Evolutionary conservation across 2,888 invertebrate genomes (phyloP).

Genomic region (Sarcophaga carnaria): DNA sequence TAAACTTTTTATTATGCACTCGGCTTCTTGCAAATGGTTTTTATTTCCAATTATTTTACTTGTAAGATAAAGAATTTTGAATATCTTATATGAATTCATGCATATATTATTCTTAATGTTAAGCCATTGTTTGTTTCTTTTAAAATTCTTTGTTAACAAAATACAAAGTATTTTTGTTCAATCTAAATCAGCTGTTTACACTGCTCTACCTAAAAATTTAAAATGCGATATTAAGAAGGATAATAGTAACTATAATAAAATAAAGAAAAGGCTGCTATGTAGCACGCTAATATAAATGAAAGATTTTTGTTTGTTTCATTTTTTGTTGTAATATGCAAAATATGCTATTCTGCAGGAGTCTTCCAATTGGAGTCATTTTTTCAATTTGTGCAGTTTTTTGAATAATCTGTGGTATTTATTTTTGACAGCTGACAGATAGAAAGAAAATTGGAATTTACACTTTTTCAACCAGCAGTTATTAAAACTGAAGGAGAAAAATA

Average conservation of each 20-base stretch:
- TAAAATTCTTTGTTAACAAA: slow-evolving; percentile 48
- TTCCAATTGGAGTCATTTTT: no score
- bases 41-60: slow-evolving; percentile 5
- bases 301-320: neutral
- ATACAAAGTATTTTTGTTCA: slow-evolving; percentile 61
- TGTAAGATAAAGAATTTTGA: slow-evolving; percentile 33
- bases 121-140: slow-evolving; percentile 1
- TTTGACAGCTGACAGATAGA: no score
- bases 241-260: neutral
- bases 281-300: neutral
- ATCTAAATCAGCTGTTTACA: slow-evolving; percentile 40
- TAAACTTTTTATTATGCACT: slow-evolving; percentile 28
- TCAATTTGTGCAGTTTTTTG: no score
- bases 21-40: slow-evolving; percentile 26
- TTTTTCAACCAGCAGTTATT: no score
- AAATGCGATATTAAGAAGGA: neutral
- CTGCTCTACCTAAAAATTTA: neutral
- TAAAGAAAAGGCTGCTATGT: neutral
- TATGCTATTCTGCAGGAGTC: no score
- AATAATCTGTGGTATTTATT: no score
- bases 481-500: no score
- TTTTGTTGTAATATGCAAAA: neutral
- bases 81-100: slow-evolving; percentile 22
- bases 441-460: no score
- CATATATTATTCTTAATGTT: slow-evolving; percentile 26